Base-by-base conservation (phyloP, 1,140 invertebrate genomes). In the Lanistes nyassanus region DNA sequence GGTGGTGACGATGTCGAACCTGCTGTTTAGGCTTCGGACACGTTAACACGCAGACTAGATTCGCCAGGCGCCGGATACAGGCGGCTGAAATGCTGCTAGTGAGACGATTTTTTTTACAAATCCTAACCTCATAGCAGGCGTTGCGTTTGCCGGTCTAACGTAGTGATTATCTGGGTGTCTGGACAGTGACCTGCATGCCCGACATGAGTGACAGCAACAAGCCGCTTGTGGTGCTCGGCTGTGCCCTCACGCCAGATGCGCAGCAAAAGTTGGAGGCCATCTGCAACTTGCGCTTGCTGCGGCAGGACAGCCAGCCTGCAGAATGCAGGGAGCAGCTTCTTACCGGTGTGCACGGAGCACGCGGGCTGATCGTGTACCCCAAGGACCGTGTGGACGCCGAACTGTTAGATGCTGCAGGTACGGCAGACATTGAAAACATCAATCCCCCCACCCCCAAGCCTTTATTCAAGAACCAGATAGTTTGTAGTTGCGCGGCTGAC, bases 321-420 rank as follows among this genome's bases (percentile, higher is more conserved):
- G 92, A 96, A 62, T 92, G 95, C 34, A 90, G 92, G 67, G 88
- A 92, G 42, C 92, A 92, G 77, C 88, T 98, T 21, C 73, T 96
- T 7, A 91, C 93, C 82, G 90, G 75, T 11, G 90, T 97, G 13
- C 80, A 87, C 71, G 94, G 94, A 67, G 93, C 93, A 29, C 91
- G 95, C 86, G 97, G 91, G 0, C 86, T 98, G 0, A 95, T 93
- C 82, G 97, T 96, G 85, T 89, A 94, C 34, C 87, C 97, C 0
- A 93, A 93, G 3, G 95, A 97, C 83, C 94, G 93, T 87, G 95
- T 98, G 84, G 94, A 97, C 85, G 90, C 92, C 5, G 93, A 94
- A 81, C 79, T 96, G 13, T 82, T 97, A 26, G 91, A 94, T 76
- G 86, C 89, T 67, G 92, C 91, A 68, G 92, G 92, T 91, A 83